phyloP scores from a whole-genome alignment of 2,113 vertebrate species.

The Ophiodon elongatus region DNA sequence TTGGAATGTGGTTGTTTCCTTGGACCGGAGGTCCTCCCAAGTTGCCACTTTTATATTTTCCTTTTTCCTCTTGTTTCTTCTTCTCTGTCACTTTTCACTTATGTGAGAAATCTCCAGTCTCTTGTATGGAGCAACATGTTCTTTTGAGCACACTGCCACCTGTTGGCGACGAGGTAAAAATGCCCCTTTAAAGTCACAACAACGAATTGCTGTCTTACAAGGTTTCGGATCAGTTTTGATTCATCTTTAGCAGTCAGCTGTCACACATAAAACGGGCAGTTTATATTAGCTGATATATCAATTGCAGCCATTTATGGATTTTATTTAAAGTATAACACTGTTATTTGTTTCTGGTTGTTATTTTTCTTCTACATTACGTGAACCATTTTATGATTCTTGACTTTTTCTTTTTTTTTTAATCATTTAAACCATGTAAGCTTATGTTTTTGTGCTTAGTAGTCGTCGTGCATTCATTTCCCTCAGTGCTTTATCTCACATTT shows the following conservation, averaged over 20 bases:
- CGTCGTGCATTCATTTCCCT: constrained; percentile 71
- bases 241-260: constrained; percentile 45
- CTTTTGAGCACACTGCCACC: constrained; percentile 83
- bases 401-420: constrained; percentile 81
- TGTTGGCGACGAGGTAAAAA: constrained; percentile 69
- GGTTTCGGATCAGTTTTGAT: constrained; percentile 43
- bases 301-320: constrained; percentile 65
- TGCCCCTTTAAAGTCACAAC: constrained; percentile 58
- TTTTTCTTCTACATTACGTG: constrained; percentile 62
- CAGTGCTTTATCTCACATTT: constrained; percentile 59
- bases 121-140: constrained; percentile 44
- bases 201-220: constrained; percentile 30
- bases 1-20: constrained; percentile 25
- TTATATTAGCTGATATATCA: constrained; percentile 67
- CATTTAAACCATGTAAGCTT: constrained; percentile 76
- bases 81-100: constrained; percentile 51
- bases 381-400: constrained; percentile 65
- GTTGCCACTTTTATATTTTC: constrained; percentile 53
- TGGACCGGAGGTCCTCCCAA: constrained; percentile 29
- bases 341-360: constrained; percentile 67
- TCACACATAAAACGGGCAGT: constrained; percentile 43
- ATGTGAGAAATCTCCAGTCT: constrained; percentile 61
- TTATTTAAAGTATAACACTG: constrained; percentile 76
- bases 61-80: constrained; percentile 10
- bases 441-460: constrained; percentile 77